Conservation (phyloP, 2,797 vertebrate genomes). For the Poeciliopsis gracilis region DNA sequence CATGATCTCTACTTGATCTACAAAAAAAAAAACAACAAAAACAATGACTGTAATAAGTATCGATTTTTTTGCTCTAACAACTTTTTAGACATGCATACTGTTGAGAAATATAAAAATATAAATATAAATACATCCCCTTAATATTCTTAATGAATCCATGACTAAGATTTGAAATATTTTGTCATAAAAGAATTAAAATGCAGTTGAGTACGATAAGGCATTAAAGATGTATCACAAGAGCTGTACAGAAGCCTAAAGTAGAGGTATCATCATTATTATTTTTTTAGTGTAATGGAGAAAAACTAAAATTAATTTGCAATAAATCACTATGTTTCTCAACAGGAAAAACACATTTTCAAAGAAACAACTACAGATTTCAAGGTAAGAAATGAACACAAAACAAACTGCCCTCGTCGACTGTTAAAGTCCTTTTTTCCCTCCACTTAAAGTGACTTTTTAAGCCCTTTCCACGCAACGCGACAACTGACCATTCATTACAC, state of each 20-base stretch:
- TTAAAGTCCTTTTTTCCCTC: constrained; percentile 32
- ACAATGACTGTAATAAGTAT: constrained; percentile 83
- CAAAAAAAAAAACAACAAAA: constrained; percentile 79
- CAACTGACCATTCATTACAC: constrained; percentile 47
- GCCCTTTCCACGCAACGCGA: constrained; percentile 71
- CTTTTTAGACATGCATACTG: constrained; percentile 86
- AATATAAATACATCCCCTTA: constrained; percentile 88
- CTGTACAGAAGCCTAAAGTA: constrained; percentile 82
- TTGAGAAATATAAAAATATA: constrained; percentile 90
- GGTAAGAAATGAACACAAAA: constrained; percentile 77
- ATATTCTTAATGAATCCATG: constrained; percentile 84
- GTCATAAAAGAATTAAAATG: constrained; percentile 84
- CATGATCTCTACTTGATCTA: constrained; percentile 84
- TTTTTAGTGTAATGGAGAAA: constrained; percentile 74
- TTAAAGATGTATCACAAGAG: constrained; percentile 84
- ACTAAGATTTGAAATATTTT: constrained; percentile 84
- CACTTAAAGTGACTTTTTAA: constrained; percentile 52
- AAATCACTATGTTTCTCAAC: constrained; percentile 76
- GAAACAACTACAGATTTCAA: constrained; percentile 68
- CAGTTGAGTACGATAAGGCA: constrained; percentile 85
- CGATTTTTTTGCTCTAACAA: constrained; percentile 78
- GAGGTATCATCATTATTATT: constrained; percentile 76
- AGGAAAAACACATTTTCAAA: constrained; percentile 72
- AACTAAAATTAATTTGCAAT: constrained; percentile 64
- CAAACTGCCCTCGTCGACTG: constrained; percentile 56